phyloP scores from a whole-genome alignment of 2,113 vertebrate genomes.

The Vidua chalybeata region DNA sequence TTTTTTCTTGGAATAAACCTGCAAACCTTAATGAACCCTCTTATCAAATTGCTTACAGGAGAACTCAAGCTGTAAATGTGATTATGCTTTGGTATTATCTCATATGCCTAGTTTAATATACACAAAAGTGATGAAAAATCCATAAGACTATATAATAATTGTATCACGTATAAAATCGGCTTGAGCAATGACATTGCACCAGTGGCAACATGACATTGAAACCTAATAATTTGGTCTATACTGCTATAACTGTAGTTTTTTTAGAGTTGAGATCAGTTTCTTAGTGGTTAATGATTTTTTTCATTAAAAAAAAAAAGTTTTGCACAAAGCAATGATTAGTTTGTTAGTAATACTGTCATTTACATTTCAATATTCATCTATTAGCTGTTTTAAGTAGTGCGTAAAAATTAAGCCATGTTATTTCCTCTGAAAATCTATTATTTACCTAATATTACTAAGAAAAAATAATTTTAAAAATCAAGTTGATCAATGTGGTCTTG shows the following conservation, averaged over 20 bases:
- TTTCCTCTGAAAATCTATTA: background rate
- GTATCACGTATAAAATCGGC: background rate
- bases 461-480: background rate
- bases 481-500: background rate
- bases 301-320: background rate
- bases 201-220: background rate
- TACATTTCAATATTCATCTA: background rate
- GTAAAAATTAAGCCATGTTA: background rate
- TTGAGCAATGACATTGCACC: background rate
- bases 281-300: background rate
- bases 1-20: background rate
- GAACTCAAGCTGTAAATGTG: background rate
- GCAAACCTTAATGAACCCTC: background rate
- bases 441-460: background rate
- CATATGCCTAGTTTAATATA: background rate
- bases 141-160: background rate
- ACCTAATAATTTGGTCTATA: background rate
- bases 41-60: background rate
- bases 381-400: background rate
- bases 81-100: background rate
- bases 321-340: background rate
- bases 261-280: background rate
- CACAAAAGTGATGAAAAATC: background rate
- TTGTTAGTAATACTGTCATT: background rate
- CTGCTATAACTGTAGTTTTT: background rate